Evolutionary conservation across 1,140 invertebrate species (phyloP), one percentile per base, ranked within the genome.

Genomic region (Drosophila kepulauana): DNA sequence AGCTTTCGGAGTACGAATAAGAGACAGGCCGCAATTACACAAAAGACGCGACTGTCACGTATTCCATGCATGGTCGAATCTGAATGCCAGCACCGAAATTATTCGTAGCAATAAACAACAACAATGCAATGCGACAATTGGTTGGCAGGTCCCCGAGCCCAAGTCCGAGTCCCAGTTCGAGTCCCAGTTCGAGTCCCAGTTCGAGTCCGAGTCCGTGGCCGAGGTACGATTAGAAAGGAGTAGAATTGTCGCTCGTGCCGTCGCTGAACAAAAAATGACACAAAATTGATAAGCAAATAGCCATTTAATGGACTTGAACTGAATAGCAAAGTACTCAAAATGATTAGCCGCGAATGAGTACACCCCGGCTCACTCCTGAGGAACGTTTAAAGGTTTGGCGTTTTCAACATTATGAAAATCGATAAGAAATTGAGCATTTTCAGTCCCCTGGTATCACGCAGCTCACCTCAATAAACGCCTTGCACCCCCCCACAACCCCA

Each of bases 231-330:
- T 48, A 28, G 56, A 30, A 54, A 41, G 46, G 3, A 45, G 4
- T 10, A 30, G 63, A 4, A 8, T 15, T 41, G 5, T 43, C 11
- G 10, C 5, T 49, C 30, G 30, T 8, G 30, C 30, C 30, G 35
- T 38, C 8, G 35, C 25, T 33, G 16, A 52, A 56, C 45, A 70
- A 57, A 43, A 70, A 64, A 67, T 76, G 76, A 82, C 59, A 78
- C 69, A 79, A 69, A 82, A 87, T 84, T 84, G 80, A 89, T 87
- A 87, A 84, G 80, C 84, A 87, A 87, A 87, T 84, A 87, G 84
- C 80, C 73, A 80, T 87, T 80, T 87, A 87, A 87, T 87, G 80
- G 84, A 78, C 77, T 76, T 78, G 77, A 75, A 84, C 80, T 75
- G 73, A 80, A 87, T 82, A 80, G 30, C 59, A 43, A 72, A 75